Percentiles rank a stretch among this genome's conserved stretches.
These are phyloP conservation scores for Oreocharis arfaki DNA, from an alignment of 2,113 vertebrate genomes.

Conservation along the genomic window DNA sequence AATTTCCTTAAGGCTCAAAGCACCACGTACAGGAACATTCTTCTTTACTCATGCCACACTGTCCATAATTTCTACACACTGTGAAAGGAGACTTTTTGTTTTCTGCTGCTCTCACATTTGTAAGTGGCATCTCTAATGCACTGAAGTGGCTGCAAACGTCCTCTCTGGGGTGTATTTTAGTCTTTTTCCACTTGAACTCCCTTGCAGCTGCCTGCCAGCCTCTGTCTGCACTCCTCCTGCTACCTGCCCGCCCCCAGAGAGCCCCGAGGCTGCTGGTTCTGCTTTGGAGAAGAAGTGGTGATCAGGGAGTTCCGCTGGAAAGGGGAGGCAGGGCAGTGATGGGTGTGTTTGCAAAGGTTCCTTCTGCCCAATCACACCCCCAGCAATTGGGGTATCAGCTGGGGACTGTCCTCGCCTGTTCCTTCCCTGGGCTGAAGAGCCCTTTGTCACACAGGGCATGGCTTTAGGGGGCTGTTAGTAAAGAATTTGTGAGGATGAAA, in stretches of 20 bases:
- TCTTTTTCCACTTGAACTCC: neutral
- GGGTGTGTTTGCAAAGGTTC: neutral
- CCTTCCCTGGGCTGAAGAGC: neutral
- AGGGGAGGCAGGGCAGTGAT: neutral
- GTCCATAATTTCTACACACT: neutral
- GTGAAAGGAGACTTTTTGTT: neutral
- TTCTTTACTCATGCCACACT: neutral
- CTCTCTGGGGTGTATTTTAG: neutral
- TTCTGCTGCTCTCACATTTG: neutral
- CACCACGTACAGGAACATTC: neutral
- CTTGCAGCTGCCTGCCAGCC: neutral
- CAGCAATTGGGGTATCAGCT: rapidly evolving
- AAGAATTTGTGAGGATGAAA: neutral
- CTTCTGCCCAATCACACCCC: neutral
- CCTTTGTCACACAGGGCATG: rapidly evolving
- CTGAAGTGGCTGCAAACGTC: neutral
- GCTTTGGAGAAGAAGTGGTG: neutral
- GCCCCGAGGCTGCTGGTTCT: neutral
- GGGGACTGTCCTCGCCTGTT: neutral
- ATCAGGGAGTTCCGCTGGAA: neutral
- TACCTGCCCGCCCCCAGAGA: neutral
- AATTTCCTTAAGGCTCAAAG: neutral
- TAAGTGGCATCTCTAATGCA: neutral
- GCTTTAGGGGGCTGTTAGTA: neutral
- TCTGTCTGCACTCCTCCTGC: rapidly evolving